Percentiles rank a stretch among this genome's conserved stretches.
These are phyloP conservation scores for Hemicordylus capensis DNA, from an alignment of 2,113 vertebrate genomes.

Conservation along the genomic window DNA sequence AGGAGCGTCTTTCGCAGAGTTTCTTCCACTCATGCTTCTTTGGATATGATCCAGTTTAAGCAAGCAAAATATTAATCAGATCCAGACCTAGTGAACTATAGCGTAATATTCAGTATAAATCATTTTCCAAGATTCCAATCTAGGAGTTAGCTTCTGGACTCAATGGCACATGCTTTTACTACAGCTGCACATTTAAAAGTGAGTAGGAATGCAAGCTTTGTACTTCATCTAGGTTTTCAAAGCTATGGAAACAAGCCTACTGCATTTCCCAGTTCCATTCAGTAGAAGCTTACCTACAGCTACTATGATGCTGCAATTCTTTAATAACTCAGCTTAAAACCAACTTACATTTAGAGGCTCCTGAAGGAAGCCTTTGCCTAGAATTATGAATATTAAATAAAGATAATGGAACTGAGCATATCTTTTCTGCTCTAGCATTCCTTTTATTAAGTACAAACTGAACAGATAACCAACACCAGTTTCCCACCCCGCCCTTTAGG, in stretches of 20 bases:
- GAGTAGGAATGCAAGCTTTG: constrained; percentile 39
- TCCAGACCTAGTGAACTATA: neutral
- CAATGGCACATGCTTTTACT: constrained; percentile 73
- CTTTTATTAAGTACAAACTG: constrained; percentile 70
- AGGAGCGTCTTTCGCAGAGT: too few relatives aligned
- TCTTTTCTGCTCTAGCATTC: constrained; percentile 74
- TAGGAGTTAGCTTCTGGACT: constrained; percentile 23
- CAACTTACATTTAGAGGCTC: constrained; percentile 62
- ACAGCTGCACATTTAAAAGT: constrained; percentile 49
- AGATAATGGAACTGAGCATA: constrained; percentile 62
- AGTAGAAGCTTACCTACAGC: constrained; percentile 53
- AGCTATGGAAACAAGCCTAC: constrained; percentile 59
- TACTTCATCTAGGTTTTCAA: constrained; percentile 55
- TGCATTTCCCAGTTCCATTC: constrained; percentile 45
- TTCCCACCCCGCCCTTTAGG: too few relatives aligned
- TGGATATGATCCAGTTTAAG: neutral
- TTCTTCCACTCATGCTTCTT: neutral
- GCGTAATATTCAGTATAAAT: constrained; percentile 20
- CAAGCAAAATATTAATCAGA: constrained; percentile 5
- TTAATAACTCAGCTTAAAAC: constrained; percentile 42
- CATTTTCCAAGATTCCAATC: constrained; percentile 26
- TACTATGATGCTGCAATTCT: constrained; percentile 60
- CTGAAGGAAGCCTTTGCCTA: constrained; percentile 65
- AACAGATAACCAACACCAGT: constrained; percentile 73
- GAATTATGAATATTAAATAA: constrained; percentile 51